Evolutionary conservation across 2,113 vertebrate genomes (phyloP).

Genomic region (Willisornis vidua): DNA sequence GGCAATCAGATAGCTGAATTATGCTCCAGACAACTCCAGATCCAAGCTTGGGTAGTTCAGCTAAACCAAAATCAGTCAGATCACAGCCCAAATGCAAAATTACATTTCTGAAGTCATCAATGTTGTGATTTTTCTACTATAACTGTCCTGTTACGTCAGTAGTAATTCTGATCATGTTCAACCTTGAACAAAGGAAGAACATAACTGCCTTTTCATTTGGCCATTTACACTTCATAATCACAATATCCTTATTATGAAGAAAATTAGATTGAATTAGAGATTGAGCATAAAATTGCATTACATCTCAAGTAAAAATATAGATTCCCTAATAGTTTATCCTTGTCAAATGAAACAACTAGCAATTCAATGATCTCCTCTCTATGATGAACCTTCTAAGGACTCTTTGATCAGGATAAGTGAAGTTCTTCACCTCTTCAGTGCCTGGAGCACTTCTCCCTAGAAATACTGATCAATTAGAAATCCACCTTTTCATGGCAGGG

Average conservation of each 20-base stretch:
- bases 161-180: neutral
- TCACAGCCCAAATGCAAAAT: neutral
- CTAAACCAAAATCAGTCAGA: neutral
- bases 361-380: neutral
- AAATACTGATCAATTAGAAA: neutral
- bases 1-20: neutral
- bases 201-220: neutral
- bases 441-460: neutral
- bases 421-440: neutral
- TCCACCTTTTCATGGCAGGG: neutral
- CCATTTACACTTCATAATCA: neutral
- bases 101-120: neutral
- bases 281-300: neutral
- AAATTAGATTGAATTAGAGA: neutral
- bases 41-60: neutral
- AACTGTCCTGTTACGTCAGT: neutral
- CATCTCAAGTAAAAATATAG: neutral
- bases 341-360: neutral
- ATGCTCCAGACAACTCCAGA: constrained; percentile 15
- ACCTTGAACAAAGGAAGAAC: neutral
- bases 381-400: neutral
- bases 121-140: neutral
- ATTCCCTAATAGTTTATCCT: neutral
- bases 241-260: neutral
- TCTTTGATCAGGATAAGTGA: neutral